phyloP scores from a whole-genome alignment of 1,140 invertebrate genomes.

The Meloidogyne chitwoodi region DNA sequence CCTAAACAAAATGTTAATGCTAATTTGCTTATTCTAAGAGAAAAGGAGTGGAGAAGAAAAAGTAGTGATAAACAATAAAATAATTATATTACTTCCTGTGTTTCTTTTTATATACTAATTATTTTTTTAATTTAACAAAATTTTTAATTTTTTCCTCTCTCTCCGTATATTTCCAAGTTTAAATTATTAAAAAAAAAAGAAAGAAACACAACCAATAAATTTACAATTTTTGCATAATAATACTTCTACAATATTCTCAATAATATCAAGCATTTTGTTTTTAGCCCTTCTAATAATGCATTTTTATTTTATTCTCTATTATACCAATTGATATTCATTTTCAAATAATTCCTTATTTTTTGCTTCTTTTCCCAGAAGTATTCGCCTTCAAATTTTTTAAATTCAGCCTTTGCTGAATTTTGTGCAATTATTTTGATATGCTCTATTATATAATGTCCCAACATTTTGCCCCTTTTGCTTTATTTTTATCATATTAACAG shows the following conservation, averaged over 20 bases:
- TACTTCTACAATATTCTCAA: background rate
- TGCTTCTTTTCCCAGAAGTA: background rate
- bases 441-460: background rate
- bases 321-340: background rate
- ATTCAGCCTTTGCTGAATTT: background rate
- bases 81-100: background rate
- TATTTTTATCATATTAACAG: background rate
- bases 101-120: background rate
- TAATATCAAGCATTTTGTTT: background rate
- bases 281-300: background rate
- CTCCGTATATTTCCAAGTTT: too few species aligned
- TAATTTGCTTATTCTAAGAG: slow-evolving; percentile 5
- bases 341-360: background rate
- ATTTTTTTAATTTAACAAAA: background rate
- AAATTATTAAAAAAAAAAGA: too few species aligned
- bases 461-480: background rate
- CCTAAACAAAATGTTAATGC: slow-evolving; percentile 30
- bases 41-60: background rate
- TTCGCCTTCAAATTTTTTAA: background rate
- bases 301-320: background rate
- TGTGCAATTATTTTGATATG: background rate
- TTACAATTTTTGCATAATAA: background rate
- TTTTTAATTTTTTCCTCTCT: too few species aligned
- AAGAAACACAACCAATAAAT: background rate
- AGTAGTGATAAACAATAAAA: background rate